Percentiles rank a stretch among this genome's conserved stretches.
Conservation (phyloP, 2,113 vertebrate genomes). For the Pandion haliaetus region DNA sequence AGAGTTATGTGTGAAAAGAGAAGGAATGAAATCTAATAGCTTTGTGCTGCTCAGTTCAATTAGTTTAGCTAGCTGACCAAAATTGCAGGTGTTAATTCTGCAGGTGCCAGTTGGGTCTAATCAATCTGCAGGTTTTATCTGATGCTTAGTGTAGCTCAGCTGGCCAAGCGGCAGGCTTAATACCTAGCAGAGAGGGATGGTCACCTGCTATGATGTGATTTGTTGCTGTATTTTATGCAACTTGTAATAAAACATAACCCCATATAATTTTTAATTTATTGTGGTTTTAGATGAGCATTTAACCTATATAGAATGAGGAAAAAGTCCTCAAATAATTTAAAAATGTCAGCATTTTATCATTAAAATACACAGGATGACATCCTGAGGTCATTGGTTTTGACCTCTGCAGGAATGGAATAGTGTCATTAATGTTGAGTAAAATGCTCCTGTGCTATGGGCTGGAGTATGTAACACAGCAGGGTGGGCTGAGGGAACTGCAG, state of each 20-base stretch:
- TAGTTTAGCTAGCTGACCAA: slow-evolving; percentile 36
- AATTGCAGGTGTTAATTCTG: slow-evolving; percentile 57
- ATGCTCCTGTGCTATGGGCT: not conserved
- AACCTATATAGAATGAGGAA: not conserved
- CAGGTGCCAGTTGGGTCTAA: slow-evolving; percentile 47
- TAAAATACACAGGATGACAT: not conserved
- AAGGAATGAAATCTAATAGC: slow-evolving; percentile 32
- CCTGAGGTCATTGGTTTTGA: not conserved
- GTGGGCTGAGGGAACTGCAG: not conserved
- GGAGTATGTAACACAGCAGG: not conserved
- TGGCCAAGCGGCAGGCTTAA: slow-evolving; percentile 13
- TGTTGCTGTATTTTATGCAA: slow-evolving; percentile 3
- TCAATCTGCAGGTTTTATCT: slow-evolving; percentile 43
- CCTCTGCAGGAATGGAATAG: not conserved
- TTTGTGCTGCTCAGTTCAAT: slow-evolving; percentile 38
- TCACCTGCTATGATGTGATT: slow-evolving; percentile 42
- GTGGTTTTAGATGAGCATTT: not conserved
- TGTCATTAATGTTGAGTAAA: not conserved
- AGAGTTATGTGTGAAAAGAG: slow-evolving; percentile 42
- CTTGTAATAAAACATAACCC: not conserved
- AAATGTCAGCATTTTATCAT: not conserved
- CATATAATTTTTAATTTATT: not conserved
- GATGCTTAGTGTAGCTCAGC: slow-evolving; percentile 13
- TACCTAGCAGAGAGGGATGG: not conserved
- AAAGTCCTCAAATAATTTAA: not conserved